phyloP scores from a whole-genome alignment of 2,888 invertebrate genomes.

The Tetranychus truncatus region DNA sequence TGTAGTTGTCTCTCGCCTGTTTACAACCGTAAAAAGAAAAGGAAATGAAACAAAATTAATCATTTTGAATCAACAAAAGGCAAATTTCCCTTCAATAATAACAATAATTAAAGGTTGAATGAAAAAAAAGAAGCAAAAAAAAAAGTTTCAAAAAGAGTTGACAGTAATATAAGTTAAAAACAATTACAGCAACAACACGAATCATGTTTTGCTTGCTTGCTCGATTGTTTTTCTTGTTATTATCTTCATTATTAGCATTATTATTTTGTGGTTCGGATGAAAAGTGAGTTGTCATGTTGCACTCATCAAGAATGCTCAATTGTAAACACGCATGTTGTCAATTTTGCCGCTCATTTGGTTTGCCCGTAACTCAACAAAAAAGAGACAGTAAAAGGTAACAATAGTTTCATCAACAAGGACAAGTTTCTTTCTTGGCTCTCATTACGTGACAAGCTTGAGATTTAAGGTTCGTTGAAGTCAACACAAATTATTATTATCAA shows the following conservation, averaged over 20 bases:
- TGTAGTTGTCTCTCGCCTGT: constrained; percentile 81
- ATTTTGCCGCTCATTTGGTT: not conserved
- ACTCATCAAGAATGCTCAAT: not conserved
- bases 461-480: not conserved
- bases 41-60: not conserved
- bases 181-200: not conserved
- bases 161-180: not conserved
- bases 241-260: not conserved
- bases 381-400: not conserved
- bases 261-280: not conserved
- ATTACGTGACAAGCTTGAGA: not conserved
- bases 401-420: no score
- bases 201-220: not conserved
- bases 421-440: no score
- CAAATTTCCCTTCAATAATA: not conserved
- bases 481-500: not conserved
- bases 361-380: not conserved
- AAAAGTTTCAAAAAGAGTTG: not conserved
- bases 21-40: not conserved
- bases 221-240: not conserved
- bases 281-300: not conserved
- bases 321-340: not conserved
- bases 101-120: not conserved
- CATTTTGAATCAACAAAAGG: not conserved
- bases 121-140: constrained; percentile 4